phyloP scores from a whole-genome alignment of 2,113 vertebrate species.

The Zosterops pallidus region DNA sequence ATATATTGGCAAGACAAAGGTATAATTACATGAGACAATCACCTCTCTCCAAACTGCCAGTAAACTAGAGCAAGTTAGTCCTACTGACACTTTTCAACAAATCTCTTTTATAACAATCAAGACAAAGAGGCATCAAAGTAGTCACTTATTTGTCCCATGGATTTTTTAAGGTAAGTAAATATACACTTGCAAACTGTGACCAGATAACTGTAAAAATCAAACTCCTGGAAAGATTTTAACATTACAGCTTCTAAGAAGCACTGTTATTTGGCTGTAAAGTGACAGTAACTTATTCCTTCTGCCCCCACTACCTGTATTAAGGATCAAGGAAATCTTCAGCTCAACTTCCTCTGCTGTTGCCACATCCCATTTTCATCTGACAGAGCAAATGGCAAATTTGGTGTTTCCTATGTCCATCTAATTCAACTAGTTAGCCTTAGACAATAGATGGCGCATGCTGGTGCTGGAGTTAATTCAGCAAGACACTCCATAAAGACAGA shows the following conservation, averaged over 20 bases:
- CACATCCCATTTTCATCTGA: background rate
- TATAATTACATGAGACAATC: background rate
- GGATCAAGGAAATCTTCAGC: background rate
- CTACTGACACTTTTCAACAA: background rate
- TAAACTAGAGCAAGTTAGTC: background rate
- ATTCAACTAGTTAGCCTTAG: background rate
- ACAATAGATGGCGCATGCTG: background rate
- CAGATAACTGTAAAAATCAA: background rate
- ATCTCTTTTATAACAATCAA: background rate
- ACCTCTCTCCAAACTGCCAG: background rate
- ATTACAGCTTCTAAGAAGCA: background rate
- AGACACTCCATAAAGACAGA: background rate
- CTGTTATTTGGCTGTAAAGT: background rate
- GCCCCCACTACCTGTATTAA: background rate
- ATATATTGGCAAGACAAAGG: background rate
- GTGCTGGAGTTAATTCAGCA: background rate
- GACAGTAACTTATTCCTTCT: background rate
- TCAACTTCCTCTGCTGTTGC: background rate
- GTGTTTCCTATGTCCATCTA: background rate
- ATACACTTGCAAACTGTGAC: background rate
- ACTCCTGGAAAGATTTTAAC: background rate
- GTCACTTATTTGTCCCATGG: background rate
- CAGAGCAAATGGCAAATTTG: background rate
- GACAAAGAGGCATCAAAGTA: background rate
- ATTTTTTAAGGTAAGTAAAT: background rate